phyloP scores from a whole-genome alignment of 2,888 invertebrate species.

The Tortrix viridana region DNA sequence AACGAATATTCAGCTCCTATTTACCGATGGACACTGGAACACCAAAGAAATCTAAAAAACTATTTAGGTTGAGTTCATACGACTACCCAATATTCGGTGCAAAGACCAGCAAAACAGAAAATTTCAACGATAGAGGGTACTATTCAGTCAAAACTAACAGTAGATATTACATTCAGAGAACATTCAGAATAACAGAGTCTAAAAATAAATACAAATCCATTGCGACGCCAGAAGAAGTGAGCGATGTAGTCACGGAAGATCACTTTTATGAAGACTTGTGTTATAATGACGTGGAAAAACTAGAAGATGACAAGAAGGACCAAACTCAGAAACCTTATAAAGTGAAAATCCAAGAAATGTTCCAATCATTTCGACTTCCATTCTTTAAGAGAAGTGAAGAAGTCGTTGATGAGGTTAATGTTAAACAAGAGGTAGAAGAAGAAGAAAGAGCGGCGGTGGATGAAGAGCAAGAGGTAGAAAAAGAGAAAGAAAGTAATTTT shows the following conservation, averaged over 20 bases:
- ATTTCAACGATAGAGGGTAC: slow-evolving; percentile 68
- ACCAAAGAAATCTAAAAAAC: slow-evolving; percentile 59
- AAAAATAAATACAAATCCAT: slow-evolving; percentile 69
- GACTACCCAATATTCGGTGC: slow-evolving; percentile 73
- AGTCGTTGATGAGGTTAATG: slow-evolving; percentile 37
- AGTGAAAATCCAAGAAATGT: slow-evolving; percentile 72
- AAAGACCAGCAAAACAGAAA: slow-evolving; percentile 62
- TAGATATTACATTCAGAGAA: slow-evolving; percentile 59
- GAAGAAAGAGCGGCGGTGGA: slow-evolving; percentile 45
- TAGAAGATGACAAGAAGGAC: slow-evolving; percentile 41
- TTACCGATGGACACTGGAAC: slow-evolving; percentile 71
- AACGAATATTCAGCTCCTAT: slow-evolving; percentile 65
- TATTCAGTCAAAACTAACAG: slow-evolving; percentile 71
- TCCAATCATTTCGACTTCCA: slow-evolving; percentile 71
- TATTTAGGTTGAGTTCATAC: slow-evolving; percentile 71
- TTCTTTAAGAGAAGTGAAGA: slow-evolving; percentile 67
- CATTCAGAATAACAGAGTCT: slow-evolving; percentile 58
- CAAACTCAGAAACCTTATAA: slow-evolving; percentile 58
- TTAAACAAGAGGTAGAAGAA: slow-evolving; percentile 31
- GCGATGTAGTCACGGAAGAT: slow-evolving; percentile 64
- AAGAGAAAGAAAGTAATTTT: slow-evolving; percentile 47
- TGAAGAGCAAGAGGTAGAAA: slow-evolving; percentile 31
- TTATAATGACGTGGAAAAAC: slow-evolving; percentile 62
- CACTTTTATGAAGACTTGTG: slow-evolving; percentile 78
- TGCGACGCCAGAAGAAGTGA: slow-evolving; percentile 59